Conservation (phyloP, 2,888 invertebrate species). For the Zelleria hepariella region DNA sequence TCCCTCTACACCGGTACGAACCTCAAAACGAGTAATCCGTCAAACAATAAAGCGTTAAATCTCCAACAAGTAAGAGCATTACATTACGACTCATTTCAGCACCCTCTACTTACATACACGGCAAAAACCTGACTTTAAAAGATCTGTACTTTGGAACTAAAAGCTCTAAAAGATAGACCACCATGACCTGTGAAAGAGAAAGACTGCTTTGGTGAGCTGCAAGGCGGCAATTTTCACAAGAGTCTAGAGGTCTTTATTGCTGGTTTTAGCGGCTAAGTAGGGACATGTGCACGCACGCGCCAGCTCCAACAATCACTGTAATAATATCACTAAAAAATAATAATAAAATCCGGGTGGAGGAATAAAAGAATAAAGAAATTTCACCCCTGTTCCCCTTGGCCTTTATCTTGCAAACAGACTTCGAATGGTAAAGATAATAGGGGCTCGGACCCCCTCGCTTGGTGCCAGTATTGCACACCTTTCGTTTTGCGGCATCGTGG, state of each 20-base stretch:
- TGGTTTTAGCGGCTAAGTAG: conserved; percentile 38
- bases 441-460: conserved; percentile 48
- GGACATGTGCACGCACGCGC: conserved; percentile 67
- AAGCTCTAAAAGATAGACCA: background rate
- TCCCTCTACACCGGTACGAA: conserved; percentile 15
- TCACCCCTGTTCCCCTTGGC: conserved; percentile 63
- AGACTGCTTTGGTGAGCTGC: background rate
- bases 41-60: conserved; percentile 47
- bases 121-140: background rate
- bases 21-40: conserved; percentile 48
- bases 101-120: background rate
- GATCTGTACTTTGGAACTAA: background rate
- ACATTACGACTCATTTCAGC: conserved; percentile 29
- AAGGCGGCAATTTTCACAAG: background rate
- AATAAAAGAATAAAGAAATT: conserved; percentile 65
- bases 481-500: conserved; percentile 26
- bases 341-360: conserved; percentile 66
- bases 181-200: background rate
- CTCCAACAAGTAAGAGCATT: conserved; percentile 52
- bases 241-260: background rate
- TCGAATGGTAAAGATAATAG: conserved; percentile 71
- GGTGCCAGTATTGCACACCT: conserved; percentile 45
- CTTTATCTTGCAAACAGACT: conserved; percentile 72
- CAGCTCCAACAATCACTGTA: conserved; percentile 59
- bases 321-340: conserved; percentile 71